Base-by-base conservation (phyloP, 2,888 invertebrate species). In the Stegophylla sp. region DNA sequence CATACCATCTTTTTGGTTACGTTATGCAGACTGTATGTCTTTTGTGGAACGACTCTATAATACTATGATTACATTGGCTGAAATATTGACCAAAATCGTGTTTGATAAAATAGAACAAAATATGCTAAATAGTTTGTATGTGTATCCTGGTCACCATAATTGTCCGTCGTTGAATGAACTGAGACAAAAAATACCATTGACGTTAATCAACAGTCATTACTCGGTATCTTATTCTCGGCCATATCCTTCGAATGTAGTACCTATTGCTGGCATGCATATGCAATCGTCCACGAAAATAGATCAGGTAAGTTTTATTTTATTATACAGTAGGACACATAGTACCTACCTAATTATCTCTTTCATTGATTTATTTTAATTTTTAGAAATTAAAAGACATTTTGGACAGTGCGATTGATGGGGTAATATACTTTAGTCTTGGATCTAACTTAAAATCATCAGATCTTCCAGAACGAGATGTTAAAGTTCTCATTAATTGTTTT, bases 171-270 rank as follows among this genome's bases (percentile, higher is more conserved):
- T 61, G 15, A 61, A 26, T 12, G 28, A 23, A 26, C 26, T 61
- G 28, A 61, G 26, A 28, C 26, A 61, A 28, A 61, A 61, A 1
- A 61, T 61, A 12, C 26, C 26, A 61, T 15, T 61, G 12, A 61
- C 61, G 10, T 61, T 61, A 10, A 28, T 61, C 15, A 61, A 61
- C 13, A 61, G 61, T 13, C 61, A 61, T 13, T 61, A 20, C 26
- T 61, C 61, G 28, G 61, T 61, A 4, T 61, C 61, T 3, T 61
- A 61, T 61, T 61, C 61, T 28, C n/a, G 61, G 15, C 61, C 61
- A 61, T 61, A 61, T 61, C 61, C 61, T 28, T 28, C 61, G 4
- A 61, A 61, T 28, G 28, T 61, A 4, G 28, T 61, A 61, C 28
- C 61, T 7, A 28, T 61, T 1, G 61, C 61, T 61, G 61, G 61